These are phyloP conservation scores for Pelusios castaneus DNA, from an alignment of 2,113 vertebrate genomes.

Conservation along the genomic window DNA sequence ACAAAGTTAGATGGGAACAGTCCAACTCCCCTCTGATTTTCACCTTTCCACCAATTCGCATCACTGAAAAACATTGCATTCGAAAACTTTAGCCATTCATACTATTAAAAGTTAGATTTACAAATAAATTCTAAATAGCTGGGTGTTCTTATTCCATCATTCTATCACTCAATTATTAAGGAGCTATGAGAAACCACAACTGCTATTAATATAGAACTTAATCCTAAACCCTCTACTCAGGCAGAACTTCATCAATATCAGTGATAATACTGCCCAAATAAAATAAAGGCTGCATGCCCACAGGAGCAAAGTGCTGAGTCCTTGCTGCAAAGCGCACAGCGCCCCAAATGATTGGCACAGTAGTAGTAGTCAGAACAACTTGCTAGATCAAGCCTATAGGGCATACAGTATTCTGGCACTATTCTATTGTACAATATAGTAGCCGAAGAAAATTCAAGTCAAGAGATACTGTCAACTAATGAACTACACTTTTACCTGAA, in stretches of 20 bases:
- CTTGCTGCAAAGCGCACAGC: background rate
- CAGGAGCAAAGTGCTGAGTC: background rate
- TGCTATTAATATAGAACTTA: background rate
- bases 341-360: background rate
- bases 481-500: too few relatives aligned
- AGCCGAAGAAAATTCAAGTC: too few relatives aligned
- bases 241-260: background rate
- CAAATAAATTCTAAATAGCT: background rate
- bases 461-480: too few relatives aligned
- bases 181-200: background rate
- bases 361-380: background rate
- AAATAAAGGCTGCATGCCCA: background rate
- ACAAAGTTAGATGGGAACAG: slow-evolving; percentile 99
- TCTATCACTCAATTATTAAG: background rate
- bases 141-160: background rate
- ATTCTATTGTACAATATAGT: background rate
- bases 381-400: background rate
- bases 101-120: background rate
- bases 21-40: slow-evolving; percentile 95
- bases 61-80: slow-evolving; percentile 79
- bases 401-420: background rate
- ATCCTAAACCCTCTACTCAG: background rate
- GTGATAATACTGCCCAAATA: background rate
- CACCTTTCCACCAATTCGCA: slow-evolving; percentile 99
- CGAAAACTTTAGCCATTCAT: background rate